phyloP scores from a whole-genome alignment of 2,888 invertebrate genomes.

The Spicauda simplicius region DNA sequence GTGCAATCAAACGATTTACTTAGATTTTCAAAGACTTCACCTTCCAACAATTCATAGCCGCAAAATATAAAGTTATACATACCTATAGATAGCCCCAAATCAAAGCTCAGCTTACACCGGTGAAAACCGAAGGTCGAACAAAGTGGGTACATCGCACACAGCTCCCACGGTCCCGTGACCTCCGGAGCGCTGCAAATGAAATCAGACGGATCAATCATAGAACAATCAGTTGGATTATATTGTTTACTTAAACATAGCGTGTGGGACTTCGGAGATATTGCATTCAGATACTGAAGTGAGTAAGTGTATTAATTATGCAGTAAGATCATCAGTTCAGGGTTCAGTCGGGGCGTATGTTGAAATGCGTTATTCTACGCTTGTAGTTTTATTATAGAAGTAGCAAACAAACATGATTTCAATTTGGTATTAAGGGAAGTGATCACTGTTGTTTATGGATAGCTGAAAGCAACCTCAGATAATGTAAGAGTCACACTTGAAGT shows the following conservation, averaged over 20 bases:
- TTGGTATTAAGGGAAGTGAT: too few species aligned
- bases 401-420: too few species aligned
- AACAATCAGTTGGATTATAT: constrained; percentile 35
- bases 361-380: neutral
- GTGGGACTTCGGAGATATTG: constrained; percentile 13
- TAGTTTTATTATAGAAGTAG: neutral
- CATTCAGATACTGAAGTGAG: constrained; percentile 2
- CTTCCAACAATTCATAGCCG: too few species aligned
- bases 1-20: too few species aligned
- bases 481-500: too few species aligned
- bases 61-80: too few species aligned
- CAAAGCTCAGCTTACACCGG: constrained; percentile 27
- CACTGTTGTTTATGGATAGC: too few species aligned
- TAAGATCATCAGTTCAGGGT: constrained; percentile 20
- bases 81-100: neutral
- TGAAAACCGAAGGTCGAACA: constrained; percentile 39
- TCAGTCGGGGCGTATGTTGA: neutral
- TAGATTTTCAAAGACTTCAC: too few species aligned
- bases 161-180: constrained; percentile 57
- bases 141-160: constrained; percentile 38
- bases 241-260: constrained; percentile 26
- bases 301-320: constrained; percentile 20
- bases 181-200: constrained; percentile 53
- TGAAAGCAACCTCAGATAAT: too few species aligned
- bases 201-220: constrained; percentile 60